Evolutionary conservation across 2,113 vertebrate genomes (phyloP).

Genomic region (Ammospiza caudacuta): DNA sequence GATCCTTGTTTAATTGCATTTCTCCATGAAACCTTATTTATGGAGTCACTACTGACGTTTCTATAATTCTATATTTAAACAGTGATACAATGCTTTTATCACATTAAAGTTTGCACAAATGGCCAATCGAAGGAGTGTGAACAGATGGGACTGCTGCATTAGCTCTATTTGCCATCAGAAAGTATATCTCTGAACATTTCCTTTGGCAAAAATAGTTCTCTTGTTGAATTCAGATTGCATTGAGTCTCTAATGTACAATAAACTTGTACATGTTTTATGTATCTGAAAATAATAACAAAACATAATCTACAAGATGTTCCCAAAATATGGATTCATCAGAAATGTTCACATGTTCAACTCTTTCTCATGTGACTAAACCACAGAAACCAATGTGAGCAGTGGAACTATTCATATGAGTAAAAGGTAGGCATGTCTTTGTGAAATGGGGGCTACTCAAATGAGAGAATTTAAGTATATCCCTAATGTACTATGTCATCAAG

Average conservation of each 20-base stretch:
- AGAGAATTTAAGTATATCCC: neutral
- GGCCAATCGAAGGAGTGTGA: constrained; percentile 63
- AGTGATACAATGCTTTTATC: constrained; percentile 71
- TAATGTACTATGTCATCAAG: neutral
- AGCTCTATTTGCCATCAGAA: constrained; percentile 68
- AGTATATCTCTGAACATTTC: constrained; percentile 43
- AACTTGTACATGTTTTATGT: constrained; percentile 1
- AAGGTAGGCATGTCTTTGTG: neutral
- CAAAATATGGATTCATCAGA: neutral
- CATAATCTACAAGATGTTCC: neutral
- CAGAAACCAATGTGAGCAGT: neutral
- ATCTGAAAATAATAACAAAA: constrained; percentile 48
- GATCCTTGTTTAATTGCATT: constrained; percentile 53
- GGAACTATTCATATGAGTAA: neutral
- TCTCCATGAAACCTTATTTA: constrained; percentile 57
- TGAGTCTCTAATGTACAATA: constrained; percentile 1
- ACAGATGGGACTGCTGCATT: constrained; percentile 73
- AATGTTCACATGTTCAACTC: neutral
- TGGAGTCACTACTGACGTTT: constrained; percentile 49
- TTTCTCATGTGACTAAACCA: neutral
- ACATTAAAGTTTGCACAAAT: constrained; percentile 65
- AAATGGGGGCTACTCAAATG: neutral
- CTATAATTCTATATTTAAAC: constrained; percentile 67
- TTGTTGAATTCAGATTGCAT: constrained; percentile 51
- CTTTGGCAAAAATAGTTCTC: constrained; percentile 50